phyloP scores from a whole-genome alignment of 2,113 vertebrate genomes.

The Oryzias curvinotus region DNA sequence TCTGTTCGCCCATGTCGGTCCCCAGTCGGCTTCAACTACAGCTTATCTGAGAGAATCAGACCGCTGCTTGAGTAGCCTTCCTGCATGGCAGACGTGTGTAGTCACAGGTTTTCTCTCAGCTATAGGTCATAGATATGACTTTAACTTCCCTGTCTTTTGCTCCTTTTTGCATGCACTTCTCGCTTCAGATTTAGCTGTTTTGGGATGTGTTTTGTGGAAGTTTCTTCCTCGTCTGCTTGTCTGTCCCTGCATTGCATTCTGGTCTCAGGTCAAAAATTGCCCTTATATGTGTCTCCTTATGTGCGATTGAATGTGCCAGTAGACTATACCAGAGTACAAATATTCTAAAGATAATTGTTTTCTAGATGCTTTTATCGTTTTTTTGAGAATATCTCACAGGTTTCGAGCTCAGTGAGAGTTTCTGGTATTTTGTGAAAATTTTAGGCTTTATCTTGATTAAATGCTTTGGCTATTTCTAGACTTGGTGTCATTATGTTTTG shows the following conservation, averaged over 20 bases:
- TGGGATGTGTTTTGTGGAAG: background rate
- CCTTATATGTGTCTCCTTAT: no score
- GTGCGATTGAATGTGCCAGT: no score
- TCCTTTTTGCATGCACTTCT: conserved; percentile 45
- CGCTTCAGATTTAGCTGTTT: background rate
- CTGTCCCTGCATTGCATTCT: conserved; percentile 2
- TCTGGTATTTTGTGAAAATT: background rate
- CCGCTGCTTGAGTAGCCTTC: conserved; percentile 16
- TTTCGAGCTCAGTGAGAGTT: background rate
- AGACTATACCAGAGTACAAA: no score
- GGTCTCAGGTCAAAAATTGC: no score
- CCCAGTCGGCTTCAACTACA: conserved; percentile 36
- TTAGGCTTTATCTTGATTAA: background rate
- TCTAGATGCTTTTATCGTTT: no score
- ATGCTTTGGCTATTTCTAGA: conserved; percentile 2
- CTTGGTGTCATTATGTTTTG: background rate
- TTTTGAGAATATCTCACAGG: background rate
- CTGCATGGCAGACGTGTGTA: conserved; percentile 39
- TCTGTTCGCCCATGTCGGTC: conserved; percentile 12
- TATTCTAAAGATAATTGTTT: no score
- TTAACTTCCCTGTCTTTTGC: conserved; percentile 6
- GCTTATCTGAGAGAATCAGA: conserved; percentile 59
- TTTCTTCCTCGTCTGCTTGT: background rate
- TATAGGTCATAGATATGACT: background rate
- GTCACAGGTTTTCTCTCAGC: conserved; percentile 4